A percentile compares a stretch with the other conserved stretches of the same genome.
Evolutionary conservation across 2,888 invertebrate genomes (phyloP).

Genomic region (Drosophila rellima): DNA sequence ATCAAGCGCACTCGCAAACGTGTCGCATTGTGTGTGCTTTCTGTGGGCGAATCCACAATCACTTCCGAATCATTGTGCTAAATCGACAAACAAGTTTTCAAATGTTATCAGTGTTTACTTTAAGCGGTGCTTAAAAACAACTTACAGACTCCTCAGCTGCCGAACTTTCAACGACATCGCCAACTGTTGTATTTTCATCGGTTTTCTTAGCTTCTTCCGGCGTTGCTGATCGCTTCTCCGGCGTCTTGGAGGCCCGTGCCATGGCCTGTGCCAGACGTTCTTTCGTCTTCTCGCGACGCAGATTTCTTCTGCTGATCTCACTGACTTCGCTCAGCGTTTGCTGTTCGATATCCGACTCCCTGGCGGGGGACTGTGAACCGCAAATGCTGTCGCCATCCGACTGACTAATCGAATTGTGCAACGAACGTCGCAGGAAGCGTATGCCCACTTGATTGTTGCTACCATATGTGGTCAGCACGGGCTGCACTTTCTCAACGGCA

Average conservation of each 20-base stretch:
- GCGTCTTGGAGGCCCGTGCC: slow-evolving; percentile 43
- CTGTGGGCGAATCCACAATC: slow-evolving; percentile 79
- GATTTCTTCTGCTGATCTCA: slow-evolving; percentile 39
- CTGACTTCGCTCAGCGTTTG: slow-evolving; percentile 18
- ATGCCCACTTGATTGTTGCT: slow-evolving; percentile 59
- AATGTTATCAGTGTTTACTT: not conserved
- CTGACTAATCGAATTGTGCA: slow-evolving; percentile 57
- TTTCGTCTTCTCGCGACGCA: slow-evolving; percentile 39
- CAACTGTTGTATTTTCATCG: not conserved
- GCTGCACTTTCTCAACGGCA: slow-evolving; percentile 15
- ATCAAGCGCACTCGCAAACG: slow-evolving; percentile 59
- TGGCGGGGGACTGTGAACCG: slow-evolving; percentile 20
- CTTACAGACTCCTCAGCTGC: slow-evolving; percentile 37
- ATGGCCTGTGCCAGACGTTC: slow-evolving; percentile 36
- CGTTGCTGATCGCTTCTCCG: slow-evolving; percentile 24
- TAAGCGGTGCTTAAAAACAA: not conserved
- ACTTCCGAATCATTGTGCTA: slow-evolving; percentile 77
- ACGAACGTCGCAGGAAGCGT: slow-evolving; percentile 60
- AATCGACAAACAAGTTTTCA: not conserved
- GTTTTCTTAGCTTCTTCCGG: not conserved
- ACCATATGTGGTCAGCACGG: slow-evolving; percentile 64
- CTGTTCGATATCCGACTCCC: slow-evolving; percentile 15
- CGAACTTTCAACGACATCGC: not conserved
- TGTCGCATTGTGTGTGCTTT: slow-evolving; percentile 12
- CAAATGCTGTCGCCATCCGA: slow-evolving; percentile 75